phyloP scores from a whole-genome alignment of 2,888 invertebrate genomes.

The Tipula lateralis region DNA sequence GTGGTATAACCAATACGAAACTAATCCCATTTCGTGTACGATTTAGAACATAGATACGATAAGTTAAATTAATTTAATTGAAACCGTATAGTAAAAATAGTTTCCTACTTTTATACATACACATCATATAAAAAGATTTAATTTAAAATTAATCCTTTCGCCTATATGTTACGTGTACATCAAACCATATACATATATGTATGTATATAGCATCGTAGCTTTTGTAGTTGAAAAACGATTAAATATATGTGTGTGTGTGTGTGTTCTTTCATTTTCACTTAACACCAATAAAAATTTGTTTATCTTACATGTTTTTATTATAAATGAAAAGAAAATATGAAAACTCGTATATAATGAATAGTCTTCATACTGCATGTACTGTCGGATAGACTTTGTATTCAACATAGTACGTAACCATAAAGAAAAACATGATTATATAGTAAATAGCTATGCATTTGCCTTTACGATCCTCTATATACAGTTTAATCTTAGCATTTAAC shows the following conservation, averaged over 20 bases:
- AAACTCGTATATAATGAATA: background rate
- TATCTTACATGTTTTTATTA: background rate
- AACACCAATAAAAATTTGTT: constrained; percentile 2
- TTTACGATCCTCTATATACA: background rate
- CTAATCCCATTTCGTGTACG: background rate
- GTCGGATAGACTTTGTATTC: background rate
- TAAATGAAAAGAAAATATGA: background rate
- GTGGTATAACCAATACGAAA: too few relatives aligned
- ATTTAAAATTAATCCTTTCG: background rate
- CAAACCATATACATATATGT: background rate
- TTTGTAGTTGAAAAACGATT: background rate
- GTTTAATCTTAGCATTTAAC: background rate
- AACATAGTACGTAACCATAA: background rate
- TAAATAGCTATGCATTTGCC: background rate
- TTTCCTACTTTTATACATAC: background rate
- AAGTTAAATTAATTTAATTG: background rate
- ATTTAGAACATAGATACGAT: background rate
- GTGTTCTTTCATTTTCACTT: background rate
- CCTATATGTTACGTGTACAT: background rate
- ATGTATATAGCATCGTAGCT: background rate
- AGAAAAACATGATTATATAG: background rate
- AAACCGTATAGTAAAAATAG: background rate
- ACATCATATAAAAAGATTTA: background rate
- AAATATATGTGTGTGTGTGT: background rate
- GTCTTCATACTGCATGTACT: too few relatives aligned